Evolutionary conservation across 2,797 vertebrate genomes (phyloP).

Genomic region (Argya squamiceps): DNA sequence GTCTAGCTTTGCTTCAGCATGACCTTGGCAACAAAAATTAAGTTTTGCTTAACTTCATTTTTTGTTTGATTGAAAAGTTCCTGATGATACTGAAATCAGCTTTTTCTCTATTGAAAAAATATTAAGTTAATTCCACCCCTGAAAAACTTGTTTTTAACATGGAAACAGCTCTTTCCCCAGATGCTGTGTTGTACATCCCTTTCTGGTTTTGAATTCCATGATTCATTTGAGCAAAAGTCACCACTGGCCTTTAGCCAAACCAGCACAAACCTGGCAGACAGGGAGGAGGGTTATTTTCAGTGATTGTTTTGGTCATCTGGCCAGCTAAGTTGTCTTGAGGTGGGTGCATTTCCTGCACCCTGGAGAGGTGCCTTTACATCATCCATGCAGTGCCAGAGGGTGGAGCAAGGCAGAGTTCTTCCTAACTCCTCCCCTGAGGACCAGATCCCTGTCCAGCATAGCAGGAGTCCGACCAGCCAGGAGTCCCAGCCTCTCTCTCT

Average conservation of each 20-base stretch:
- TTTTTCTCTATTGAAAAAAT: not conserved
- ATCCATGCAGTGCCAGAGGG: accelerated
- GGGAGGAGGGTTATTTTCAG: not conserved
- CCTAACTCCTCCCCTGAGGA: not conserved
- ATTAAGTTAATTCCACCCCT: not conserved
- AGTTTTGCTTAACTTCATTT: not conserved
- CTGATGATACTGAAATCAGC: not conserved
- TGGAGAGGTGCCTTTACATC: not conserved
- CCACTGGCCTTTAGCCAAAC: not conserved
- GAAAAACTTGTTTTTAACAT: not conserved
- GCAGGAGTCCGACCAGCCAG: not conserved
- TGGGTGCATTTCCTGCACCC: not conserved
- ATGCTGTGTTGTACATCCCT: not conserved
- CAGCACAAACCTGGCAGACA: not conserved
- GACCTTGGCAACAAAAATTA: not conserved
- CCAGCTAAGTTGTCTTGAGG: accelerated
- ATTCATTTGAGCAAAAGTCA: not conserved
- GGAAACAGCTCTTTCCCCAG: not conserved
- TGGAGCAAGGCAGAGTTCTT: not conserved
- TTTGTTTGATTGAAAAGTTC: not conserved
- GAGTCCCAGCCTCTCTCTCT: accelerated
- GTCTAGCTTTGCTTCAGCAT: not conserved
- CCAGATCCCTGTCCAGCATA: too few species aligned
- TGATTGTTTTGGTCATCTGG: accelerated
- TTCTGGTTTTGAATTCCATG: not conserved